Evolutionary conservation across 2,113 vertebrate genomes (phyloP), one percentile per base, ranked within the genome.

Genomic region (Colinus virginianus): DNA sequence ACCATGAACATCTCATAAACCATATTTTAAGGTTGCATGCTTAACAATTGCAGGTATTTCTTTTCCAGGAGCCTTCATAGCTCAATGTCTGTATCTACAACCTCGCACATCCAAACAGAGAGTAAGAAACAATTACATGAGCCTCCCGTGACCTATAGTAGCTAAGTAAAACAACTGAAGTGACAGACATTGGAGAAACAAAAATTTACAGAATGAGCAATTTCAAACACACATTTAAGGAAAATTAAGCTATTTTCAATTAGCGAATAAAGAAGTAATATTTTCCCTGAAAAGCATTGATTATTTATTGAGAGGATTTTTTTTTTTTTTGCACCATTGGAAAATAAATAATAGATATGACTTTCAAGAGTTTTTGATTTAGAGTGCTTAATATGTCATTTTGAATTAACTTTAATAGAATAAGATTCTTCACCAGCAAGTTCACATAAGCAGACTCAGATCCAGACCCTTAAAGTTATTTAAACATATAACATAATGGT

Each of bases 31-130:
- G 90, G 72, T 62, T 61, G 79, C 64, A 80, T 1, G 8, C 76
- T 95, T 61, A 88, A 95, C 82, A 90, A 83, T 93, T 95, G 91
- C 84, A 95, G 66, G 90, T 80, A 90, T 96, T 96, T 94, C 94
- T 95, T 96, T 95, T 96, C 87, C 62, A 75, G 72, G 69, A 91
- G 87, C 8, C 88, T 92, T 92, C 64, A 88, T 76, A 83, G 89
- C 76, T 90, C 68, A 94, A 90, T 26, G 63, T 85, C 87, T 94
- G 68, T 87, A 92, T 80, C 87, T 96, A 88, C 90, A 95, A 80
- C 94, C 90, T 93, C 62, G 80, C 77, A 94, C 79, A 78, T 84
- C 72, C 90, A 95, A 20, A 72, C 55, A 75, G 85, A 94, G 85
- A 86, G 67, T 91, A 88, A 86, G 85, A 91, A 95, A 93, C 66